phyloP scores from a whole-genome alignment of 1,140 invertebrate species.

The Calliphora vicina region DNA sequence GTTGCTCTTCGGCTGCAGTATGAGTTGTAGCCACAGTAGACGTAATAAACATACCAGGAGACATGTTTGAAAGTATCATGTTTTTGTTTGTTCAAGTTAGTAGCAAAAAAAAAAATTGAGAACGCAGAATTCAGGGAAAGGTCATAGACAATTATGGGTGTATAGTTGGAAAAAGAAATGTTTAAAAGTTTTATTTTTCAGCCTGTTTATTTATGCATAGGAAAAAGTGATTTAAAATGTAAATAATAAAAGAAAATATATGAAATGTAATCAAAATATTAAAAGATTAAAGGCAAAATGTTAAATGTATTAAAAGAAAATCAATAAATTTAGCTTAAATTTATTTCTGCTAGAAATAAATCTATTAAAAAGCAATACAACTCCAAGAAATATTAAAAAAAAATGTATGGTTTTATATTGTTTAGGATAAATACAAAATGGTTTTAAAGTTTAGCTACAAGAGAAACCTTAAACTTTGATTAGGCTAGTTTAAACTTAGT shows the following conservation, averaged over 20 bases:
- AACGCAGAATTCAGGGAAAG: not conserved
- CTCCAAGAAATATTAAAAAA: no score
- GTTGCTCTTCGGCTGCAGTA: not conserved
- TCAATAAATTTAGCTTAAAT: no score
- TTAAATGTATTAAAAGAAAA: constrained; percentile 6
- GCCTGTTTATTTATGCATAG: not conserved
- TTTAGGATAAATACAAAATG: no score
- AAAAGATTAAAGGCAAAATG: not conserved
- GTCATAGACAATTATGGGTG: not conserved
- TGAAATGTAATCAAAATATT: not conserved
- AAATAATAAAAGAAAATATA: not conserved
- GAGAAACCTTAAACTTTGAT: no score
- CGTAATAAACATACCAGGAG: constrained; percentile 12
- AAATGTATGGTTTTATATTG: no score
- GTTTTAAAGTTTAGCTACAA: no score
- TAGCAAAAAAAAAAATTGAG: not conserved
- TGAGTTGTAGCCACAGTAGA: not conserved
- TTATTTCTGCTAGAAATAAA: no score
- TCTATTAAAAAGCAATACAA: no score
- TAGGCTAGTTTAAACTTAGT: no score
- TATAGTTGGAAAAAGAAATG: not conserved
- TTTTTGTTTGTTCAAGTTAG: not conserved
- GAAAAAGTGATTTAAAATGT: not conserved
- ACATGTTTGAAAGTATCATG: constrained; percentile 6
- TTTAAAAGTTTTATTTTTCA: not conserved